Percentiles rank a stretch among this genome's conserved stretches.
Evolutionary conservation across 2,797 vertebrate species (phyloP).

Genomic region (Hoplostethus atlanticus): DNA sequence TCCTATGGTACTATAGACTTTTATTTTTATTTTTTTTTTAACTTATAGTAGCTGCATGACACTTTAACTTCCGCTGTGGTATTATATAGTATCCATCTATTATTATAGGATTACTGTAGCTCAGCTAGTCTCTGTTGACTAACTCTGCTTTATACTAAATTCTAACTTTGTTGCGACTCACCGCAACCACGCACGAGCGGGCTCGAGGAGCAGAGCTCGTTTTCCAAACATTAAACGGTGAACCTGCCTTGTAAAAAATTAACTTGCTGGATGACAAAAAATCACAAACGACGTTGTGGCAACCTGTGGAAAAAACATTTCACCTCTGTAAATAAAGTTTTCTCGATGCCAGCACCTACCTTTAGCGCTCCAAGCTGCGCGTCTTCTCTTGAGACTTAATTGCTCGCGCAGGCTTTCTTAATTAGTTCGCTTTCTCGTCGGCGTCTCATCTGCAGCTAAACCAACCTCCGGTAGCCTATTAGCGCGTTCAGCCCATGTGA

Average conservation of each 20-base stretch:
- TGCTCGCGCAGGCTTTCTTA: conserved; percentile 80
- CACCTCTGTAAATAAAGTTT: neutral
- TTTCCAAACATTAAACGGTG: neutral
- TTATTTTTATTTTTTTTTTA: too few relatives aligned
- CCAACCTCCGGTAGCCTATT: conserved; percentile 30
- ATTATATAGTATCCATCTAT: neutral
- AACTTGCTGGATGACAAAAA: neutral
- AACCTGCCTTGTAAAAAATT: neutral
- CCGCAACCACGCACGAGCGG: conserved; percentile 35
- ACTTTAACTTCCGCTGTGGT: too few relatives aligned
- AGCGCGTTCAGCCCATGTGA: conserved; percentile 65
- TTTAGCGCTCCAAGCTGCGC: conserved; percentile 53
- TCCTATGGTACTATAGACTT: too few relatives aligned
- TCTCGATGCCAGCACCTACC: conserved; percentile 49
- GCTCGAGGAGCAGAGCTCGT: neutral
- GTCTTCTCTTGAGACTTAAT: conserved; percentile 64
- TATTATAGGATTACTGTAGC: too few relatives aligned
- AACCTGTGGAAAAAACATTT: neutral
- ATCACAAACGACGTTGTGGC: too few relatives aligned
- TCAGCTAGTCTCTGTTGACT: too few relatives aligned
- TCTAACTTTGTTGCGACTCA: conserved; percentile 31
- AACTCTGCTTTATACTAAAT: neutral
- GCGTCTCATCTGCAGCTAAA: conserved; percentile 51
- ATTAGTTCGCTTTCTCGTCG: conserved; percentile 69
- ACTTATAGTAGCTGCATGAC: too few relatives aligned